Evolutionary conservation across 2,888 invertebrate species (phyloP).

Genomic region (Opisthograptis luteolata): DNA sequence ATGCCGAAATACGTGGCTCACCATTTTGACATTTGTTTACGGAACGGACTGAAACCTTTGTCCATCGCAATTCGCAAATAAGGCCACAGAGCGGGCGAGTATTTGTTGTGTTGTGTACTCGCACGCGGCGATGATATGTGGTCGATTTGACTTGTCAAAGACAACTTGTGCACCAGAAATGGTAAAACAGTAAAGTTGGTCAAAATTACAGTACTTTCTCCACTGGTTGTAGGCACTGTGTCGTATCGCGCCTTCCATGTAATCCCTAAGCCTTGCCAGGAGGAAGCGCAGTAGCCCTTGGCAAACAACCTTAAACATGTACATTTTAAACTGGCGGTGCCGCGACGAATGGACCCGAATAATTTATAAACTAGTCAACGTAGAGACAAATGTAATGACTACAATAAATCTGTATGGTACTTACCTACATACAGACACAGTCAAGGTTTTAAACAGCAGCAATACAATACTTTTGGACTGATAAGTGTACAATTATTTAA

Average conservation of each 20-base stretch:
- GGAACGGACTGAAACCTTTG: neutral
- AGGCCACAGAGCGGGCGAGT: no score
- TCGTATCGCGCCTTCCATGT: slow-evolving; percentile 37
- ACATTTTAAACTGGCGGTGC: slow-evolving; percentile 34
- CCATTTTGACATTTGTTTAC: slow-evolving; percentile 1
- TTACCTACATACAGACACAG: slow-evolving; percentile 4
- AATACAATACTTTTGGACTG: no score
- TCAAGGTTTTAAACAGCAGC: slow-evolving; percentile 10
- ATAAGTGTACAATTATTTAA: no score
- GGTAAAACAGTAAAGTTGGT: no score
- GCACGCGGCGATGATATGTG: no score
- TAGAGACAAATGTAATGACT: slow-evolving; percentile 33
- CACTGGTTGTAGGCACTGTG: slow-evolving; percentile 6
- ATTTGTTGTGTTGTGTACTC: no score
- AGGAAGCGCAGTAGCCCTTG: slow-evolving; percentile 55
- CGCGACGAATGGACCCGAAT: slow-evolving; percentile 38
- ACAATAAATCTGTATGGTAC: slow-evolving; percentile 25
- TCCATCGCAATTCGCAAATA: neutral
- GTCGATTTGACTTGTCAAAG: neutral
- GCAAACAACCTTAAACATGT: slow-evolving; percentile 57
- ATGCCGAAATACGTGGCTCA: neutral
- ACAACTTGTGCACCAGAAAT: no score
- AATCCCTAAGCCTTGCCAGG: slow-evolving; percentile 53
- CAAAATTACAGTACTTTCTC: neutral
- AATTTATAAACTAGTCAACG: slow-evolving; percentile 45